Percentiles rank a stretch among this genome's conserved stretches.
Evolutionary conservation across 2,113 vertebrate genomes (phyloP).

Genomic region (Entomyzon cyanotis): DNA sequence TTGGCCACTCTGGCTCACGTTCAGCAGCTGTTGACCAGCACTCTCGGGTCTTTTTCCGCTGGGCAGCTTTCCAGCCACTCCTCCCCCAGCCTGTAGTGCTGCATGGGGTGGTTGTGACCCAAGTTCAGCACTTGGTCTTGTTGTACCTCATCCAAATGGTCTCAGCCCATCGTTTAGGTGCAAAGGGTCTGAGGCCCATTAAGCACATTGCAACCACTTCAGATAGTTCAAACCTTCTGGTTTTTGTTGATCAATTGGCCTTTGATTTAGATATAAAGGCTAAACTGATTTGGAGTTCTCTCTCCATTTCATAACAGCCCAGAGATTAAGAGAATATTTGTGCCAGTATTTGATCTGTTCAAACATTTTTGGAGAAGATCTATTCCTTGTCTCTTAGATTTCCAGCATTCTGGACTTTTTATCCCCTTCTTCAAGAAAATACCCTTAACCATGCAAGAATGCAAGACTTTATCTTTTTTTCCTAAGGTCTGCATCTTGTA

Average conservation of each 20-base stretch:
- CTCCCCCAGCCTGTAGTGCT: rapidly evolving
- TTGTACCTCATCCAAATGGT: neutral
- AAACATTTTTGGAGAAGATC: neutral
- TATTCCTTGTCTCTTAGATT: neutral
- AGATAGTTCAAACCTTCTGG: neutral
- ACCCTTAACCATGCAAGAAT: neutral
- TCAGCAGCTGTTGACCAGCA: too few species aligned
- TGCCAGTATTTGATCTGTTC: neutral
- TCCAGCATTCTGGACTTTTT: neutral
- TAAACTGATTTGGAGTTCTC: neutral
- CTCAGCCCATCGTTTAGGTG: neutral
- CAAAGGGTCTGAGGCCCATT: neutral
- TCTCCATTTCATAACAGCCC: neutral
- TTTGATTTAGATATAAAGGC: neutral
- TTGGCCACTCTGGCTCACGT: rapidly evolving
- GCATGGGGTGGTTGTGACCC: neutral
- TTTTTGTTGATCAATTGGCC: neutral
- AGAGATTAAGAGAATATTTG: neutral
- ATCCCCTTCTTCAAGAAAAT: neutral
- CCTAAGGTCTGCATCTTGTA: neutral
- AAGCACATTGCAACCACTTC: neutral
- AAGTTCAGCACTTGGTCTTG: rapidly evolving
- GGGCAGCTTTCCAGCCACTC: neutral
- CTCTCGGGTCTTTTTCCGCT: rapidly evolving
- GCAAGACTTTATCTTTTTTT: neutral